Evolutionary conservation across 2,888 invertebrate genomes (phyloP), one percentile per base, ranked within the genome.

Genomic region (Synanthedon formicaeformis): DNA sequence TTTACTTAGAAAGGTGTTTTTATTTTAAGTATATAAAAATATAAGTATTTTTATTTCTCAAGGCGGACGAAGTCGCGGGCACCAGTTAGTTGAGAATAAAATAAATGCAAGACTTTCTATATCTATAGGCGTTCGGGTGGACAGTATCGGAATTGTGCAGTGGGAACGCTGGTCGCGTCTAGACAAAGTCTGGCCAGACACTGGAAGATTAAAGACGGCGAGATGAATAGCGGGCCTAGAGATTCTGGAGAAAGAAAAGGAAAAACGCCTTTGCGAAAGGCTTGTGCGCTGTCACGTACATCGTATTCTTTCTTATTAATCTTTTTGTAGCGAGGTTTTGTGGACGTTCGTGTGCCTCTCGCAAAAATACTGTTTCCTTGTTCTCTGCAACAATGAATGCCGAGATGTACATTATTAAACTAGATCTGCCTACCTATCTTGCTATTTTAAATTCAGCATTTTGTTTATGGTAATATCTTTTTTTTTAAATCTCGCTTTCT

Each of bases 201-300:
- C 73, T 75, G 74, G 73, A 71, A 81, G 83, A 84, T 84, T 83
- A 83, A 82, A 81, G 81, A 77, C 79, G 73, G 69, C 71, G 71
- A 70, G 71, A 78, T 83, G 81, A 82, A 84, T 81, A 78, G 76
- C 67, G 69, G 66, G 75, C 75, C 76, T 72, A 73, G 67, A 71
- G 69, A 70, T 70, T 67, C 72, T 67, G 67, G 55, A 67, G 72
- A 70, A 78, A 74, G 76, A 80, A 82, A 81, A 81, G 76, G 75
- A 84, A 83, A 83, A 84, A 81, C 71, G 65, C 68, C 75, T 77
- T 77, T 78, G 77, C 78, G 73, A 72, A 78, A 79, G 73, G 70
- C 77, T 76, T 75, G 77, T 77, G 71, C 75, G 69, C 81, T 84
- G 83, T 83, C 84, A 83, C 81, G 78, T 83, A 78, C 84, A 78